Evolutionary conservation across 1,140 invertebrate species (phyloP), one percentile per base, ranked within the genome.

Genomic region (Drosophila ercepeae): DNA sequence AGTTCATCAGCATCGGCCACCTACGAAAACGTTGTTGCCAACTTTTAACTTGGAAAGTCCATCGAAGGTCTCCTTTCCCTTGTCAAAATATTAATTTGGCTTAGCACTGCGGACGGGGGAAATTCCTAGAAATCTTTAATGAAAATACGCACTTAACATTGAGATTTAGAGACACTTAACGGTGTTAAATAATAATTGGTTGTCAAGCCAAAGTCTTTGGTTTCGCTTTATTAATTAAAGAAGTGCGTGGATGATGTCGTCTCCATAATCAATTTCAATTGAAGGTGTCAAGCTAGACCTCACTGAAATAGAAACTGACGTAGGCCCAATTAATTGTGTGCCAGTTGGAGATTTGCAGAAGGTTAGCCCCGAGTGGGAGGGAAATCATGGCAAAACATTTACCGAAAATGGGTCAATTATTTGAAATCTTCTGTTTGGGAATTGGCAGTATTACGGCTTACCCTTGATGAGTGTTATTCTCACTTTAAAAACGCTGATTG

Each of bases 251-350:
- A 52, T 61, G 54, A 48, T 79, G 63, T 73, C 46, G 67, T 64
- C 44, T 53, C 32, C 36, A 51, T 74, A 74, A 86, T 86, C 81
- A 86, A 88, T 88, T 77, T 81, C 73, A 86, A 86, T 86, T 86
- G 59, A 76, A 77, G 81, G 77, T 86, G 81, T 88, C 81, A 54
- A 41, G 50, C 74, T 57, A 52, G 79, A 65, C 54, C 50, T 44
- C 55, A 41, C 19, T 42, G 32, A 65, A 74, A 72, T 72, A 57
- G 39, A 68, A 60, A 45, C 72, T 82, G 73, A 82, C 63, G 78
- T 83, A 70, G 78, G 78, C 58, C 32, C 18, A 29, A 46, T 41
- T 46, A 67, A 67, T 68, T 53, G 41, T 54, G 25, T 39, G 29
- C 21, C 39, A 45, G 16, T 45, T 41, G n/a, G n/a, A 41, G 13